Percentiles rank a stretch among this genome's conserved stretches.
Conservation (phyloP, 1,140 invertebrate species). For the Maconellicoccus hirsutus region DNA sequence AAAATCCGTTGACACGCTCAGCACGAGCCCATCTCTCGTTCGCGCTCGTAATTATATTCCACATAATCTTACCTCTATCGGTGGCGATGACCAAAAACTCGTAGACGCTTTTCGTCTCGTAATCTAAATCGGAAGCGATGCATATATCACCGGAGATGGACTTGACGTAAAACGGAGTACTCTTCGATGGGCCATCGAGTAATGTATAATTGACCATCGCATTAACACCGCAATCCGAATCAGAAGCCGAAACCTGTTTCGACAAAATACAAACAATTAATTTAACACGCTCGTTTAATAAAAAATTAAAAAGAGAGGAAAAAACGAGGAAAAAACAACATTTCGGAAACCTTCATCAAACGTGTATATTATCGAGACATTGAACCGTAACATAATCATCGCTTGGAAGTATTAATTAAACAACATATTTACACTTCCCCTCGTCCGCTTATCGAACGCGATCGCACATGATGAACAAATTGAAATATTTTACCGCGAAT, state of each 20-base stretch:
- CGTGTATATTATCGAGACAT: neutral
- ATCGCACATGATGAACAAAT: neutral
- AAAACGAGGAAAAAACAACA: too few relatives aligned
- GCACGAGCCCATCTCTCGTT: too few relatives aligned
- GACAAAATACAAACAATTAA: neutral
- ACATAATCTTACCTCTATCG: conserved; percentile 71
- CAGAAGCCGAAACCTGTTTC: conserved; percentile 78
- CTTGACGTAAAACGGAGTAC: conserved; percentile 63
- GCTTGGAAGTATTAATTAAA: neutral
- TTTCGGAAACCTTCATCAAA: neutral
- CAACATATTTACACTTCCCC: neutral
- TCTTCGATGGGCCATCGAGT: conserved; percentile 48
- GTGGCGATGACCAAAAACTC: conserved; percentile 90
- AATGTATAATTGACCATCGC: conserved; percentile 88
- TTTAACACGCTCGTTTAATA: neutral
- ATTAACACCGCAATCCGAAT: conserved; percentile 89
- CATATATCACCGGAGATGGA: conserved; percentile 80
- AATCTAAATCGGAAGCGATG: conserved; percentile 69
- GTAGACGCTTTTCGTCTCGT: conserved; percentile 68
- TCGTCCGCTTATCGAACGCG: neutral
- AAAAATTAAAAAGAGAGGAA: too few relatives aligned
- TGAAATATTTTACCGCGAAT: too few relatives aligned
- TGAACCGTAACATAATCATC: neutral
- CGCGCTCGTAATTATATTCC: too few relatives aligned
- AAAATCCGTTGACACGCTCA: too few relatives aligned